phyloP scores from a whole-genome alignment of 2,113 vertebrate genomes.

The Carettochelys insculpta region DNA sequence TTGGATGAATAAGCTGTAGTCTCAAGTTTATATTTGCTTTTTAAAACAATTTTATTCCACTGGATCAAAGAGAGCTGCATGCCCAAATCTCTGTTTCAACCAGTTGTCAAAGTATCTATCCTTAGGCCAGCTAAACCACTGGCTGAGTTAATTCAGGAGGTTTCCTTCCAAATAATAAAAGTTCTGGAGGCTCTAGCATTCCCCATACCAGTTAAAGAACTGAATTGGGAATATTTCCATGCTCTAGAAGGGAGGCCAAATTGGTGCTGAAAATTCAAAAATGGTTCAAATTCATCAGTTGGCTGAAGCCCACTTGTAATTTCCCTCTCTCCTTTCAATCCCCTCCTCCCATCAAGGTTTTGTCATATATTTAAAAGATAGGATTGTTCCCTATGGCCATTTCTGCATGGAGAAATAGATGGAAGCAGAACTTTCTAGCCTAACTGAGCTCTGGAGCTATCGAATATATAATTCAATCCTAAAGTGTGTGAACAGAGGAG shows the following conservation, averaged over 20 bases:
- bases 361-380: neutral
- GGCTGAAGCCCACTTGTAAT: neutral
- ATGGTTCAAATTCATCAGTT: neutral
- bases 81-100: neutral
- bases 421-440: neutral
- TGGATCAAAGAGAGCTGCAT: neutral
- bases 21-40: neutral
- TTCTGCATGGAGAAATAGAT: neutral
- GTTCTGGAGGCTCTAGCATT: neutral
- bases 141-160: neutral
- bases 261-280: neutral
- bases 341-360: neutral
- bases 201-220: neutral
- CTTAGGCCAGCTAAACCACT: neutral
- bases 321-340: neutral
- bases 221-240: neutral
- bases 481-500: neutral
- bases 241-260: neutral
- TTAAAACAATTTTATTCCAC: neutral
- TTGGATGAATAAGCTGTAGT: neutral
- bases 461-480: neutral
- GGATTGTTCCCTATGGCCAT: neutral
- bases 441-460: neutral
- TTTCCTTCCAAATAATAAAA: neutral
- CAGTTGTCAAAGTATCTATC: neutral